Evolutionary conservation across 2,888 invertebrate species (phyloP), one percentile per base, ranked within the genome.

Genomic region (Drosophila nr. perissopoda): DNA sequence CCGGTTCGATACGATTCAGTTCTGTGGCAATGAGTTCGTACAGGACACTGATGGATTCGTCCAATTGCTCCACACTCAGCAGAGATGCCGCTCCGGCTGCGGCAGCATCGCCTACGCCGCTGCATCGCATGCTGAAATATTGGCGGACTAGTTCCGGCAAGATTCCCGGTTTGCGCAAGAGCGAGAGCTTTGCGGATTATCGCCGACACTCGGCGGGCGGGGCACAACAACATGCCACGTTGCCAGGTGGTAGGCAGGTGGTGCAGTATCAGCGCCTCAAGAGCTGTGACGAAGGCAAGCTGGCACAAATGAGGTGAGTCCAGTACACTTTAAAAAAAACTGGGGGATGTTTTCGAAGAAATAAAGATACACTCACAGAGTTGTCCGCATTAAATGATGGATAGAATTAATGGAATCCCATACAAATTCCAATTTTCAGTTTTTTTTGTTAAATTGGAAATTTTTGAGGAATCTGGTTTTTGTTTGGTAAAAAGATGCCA

Each of bases 81-180:
- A 13, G 59, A 60, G 6, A 52, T 1, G 27, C 57, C 40, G 10
- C 52, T 5, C 25, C 69, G 65, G 53, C 57, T 53, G 61, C 42
- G 11, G 59, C 74, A 3, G 48, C 60, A 13, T 83, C 84, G 27
- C 81, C 85, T 2, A 84, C 77, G 6, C 60, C 87, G 0, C 70
- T 91, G 38, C 89, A 91, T 75, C 89, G 89, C 27, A 87, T 91
- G 76, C 73, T 91, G 29, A 91, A 91, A 62, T 91, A 91, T 59
- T 91, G 91, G 91, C 91, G 91, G 2, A 91, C 91, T 66, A 83
- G 82, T 52, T 87, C 91, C 48, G 89, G 84, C 4, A 85, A 84
- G 51, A 74, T 84, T 16, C 76, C 83, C 27, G 82, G 83, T 2
- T 65, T 91, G 4, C 79, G 87, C 13, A 91, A 91, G 53, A 91